Base-by-base conservation (phyloP, 2,113 vertebrate genomes). In the Gracilinanus agilis region DNA sequence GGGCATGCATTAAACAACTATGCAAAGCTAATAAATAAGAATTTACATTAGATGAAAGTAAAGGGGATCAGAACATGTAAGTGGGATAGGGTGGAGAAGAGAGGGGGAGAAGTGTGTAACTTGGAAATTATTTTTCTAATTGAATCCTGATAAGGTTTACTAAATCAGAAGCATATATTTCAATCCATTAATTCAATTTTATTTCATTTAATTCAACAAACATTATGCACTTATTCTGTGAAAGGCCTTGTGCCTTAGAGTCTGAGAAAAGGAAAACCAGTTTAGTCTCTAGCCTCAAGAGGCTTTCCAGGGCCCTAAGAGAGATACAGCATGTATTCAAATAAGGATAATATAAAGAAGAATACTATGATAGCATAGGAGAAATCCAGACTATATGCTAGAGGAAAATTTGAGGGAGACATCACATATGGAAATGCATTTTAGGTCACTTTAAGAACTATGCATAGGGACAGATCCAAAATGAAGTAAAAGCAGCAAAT, bases 1-100 rank as follows among this genome's bases (percentile, higher is more conserved):
- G 91, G 91, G 54, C 89, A 89, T 94, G 92, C 96, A 91, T 7
- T 56, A 92, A 95, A 96, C 90, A 95, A 92, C 94, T 54, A 96
- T 89, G n/a, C 95, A 90, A 40, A 75, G 88, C 75, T 75, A 90
- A 90, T 88, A 89, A 90, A 89, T 88, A 89, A 58, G 89, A 9
- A 61, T 96, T 90, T 94, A 88, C 75, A 53, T 90, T 92, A 92
- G 67, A 58, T 3, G 34, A 54, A 94, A 90, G 92, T 29, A 88
- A 67, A 92, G 13, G 54, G 89, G 75, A 49, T 90, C 94, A 56
- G 88, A 56, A 90, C 54, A 90, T 29, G n/a, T 93, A 21, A 34
- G 88, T 6, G 34, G 55, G 61, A 53, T 27, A 13, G 24, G 34
- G n/a, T 53, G 27, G 34, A 5, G 1, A 56, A 11, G 58, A 40